Conservation (phyloP, 2,797 vertebrate genomes). For the Arnoldichthys spilopterus region DNA sequence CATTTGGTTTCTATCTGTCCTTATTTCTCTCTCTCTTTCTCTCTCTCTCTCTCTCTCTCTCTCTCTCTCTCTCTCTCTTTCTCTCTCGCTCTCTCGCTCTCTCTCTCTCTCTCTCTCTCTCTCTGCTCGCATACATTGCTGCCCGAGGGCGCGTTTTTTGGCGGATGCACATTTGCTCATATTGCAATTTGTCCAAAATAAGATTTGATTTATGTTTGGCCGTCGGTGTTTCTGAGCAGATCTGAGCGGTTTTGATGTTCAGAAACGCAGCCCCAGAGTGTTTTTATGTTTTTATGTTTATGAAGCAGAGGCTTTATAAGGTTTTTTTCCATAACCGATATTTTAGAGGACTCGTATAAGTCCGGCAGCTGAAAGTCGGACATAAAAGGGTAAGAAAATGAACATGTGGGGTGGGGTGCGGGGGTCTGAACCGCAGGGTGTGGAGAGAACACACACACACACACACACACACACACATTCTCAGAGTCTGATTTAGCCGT, state of each 20-base stretch:
- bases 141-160: slow-evolving; percentile 10
- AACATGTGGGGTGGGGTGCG: slow-evolving; percentile 38
- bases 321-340: slow-evolving; percentile 38
- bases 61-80: too few relatives aligned
- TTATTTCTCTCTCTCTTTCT: not conserved
- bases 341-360: slow-evolving; percentile 52
- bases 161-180: slow-evolving; percentile 1
- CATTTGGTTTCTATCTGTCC: slow-evolving; percentile 7
- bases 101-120: too few relatives aligned
- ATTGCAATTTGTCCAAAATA: slow-evolving; percentile 19
- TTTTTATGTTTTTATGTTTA: slow-evolving; percentile 26
- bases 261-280: slow-evolving; percentile 29
- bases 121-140: not conserved
- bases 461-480: not conserved
- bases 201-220: slow-evolving; percentile 3
- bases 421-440: slow-evolving; percentile 53
- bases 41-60: not conserved
- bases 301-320: slow-evolving; percentile 29
- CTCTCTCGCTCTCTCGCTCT: too few relatives aligned
- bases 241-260: slow-evolving; percentile 24
- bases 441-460: slow-evolving; percentile 48
- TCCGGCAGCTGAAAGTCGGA: slow-evolving; percentile 45
- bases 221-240: slow-evolving; percentile 11
- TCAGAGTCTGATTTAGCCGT: slow-evolving; percentile 46
- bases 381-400: slow-evolving; percentile 57